Percentiles rank a stretch among this genome's conserved stretches.
phyloP scores from a whole-genome alignment of 2,797 vertebrate genomes.

The Spinus olivaceus region DNA sequence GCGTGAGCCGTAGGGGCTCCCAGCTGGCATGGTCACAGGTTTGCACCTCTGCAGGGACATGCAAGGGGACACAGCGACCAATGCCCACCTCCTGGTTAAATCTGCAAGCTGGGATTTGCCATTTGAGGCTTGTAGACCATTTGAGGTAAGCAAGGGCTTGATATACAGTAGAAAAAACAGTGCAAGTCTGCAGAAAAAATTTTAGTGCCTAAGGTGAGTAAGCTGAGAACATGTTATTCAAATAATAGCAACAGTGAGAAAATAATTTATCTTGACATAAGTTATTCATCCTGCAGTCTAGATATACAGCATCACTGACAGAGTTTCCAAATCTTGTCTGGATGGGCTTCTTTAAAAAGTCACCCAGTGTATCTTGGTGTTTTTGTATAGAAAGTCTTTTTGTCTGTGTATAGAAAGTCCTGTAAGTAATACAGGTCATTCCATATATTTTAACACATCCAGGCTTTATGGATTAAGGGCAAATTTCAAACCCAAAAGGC shows the following conservation, averaged over 20 bases:
- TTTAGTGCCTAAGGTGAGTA: constrained; percentile 30
- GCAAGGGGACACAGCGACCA: neutral
- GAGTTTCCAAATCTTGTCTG: neutral
- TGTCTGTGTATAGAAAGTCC: neutral
- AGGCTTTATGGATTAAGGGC: neutral
- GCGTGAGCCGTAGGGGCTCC: neutral
- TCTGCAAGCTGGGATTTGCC: neutral
- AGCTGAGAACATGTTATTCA: constrained; percentile 25
- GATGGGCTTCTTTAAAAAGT: neutral
- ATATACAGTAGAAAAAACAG: neutral
- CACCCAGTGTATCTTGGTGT: neutral
- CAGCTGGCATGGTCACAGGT: neutral
- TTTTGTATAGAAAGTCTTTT: neutral
- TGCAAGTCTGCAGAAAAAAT: neutral
- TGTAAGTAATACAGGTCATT: neutral
- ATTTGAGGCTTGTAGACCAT: neutral
- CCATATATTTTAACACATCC: neutral
- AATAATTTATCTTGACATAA: constrained; percentile 20
- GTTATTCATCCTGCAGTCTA: neutral
- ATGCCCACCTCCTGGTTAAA: neutral
- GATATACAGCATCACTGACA: neutral
- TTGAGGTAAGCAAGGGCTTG: neutral
- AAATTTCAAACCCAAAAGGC: neutral
- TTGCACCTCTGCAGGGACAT: neutral
- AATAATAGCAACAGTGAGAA: neutral